Percentiles rank a stretch among this genome's conserved stretches.
Evolutionary conservation across 2,113 vertebrate genomes (phyloP).

Genomic region (Megalops atlanticus): DNA sequence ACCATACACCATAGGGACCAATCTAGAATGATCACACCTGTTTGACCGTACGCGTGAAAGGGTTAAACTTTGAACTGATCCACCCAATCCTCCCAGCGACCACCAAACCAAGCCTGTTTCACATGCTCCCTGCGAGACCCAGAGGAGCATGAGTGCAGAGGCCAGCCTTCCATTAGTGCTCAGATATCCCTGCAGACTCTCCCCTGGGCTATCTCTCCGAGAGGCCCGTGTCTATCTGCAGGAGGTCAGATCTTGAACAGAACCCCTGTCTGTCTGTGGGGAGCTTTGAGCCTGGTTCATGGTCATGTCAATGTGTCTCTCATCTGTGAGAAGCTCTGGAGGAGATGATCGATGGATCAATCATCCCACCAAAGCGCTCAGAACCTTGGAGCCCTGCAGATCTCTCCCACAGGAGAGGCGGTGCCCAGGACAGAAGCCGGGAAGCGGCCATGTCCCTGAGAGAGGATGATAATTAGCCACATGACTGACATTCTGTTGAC

Average conservation of each 20-base stretch:
- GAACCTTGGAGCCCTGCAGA: not conserved
- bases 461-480: not conserved
- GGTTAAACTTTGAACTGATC: no score
- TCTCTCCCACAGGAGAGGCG: constrained; percentile 4
- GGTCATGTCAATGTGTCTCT: constrained; percentile 1
- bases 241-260: not conserved
- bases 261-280: not conserved
- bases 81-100: not conserved
- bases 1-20: no score
- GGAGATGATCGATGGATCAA: not conserved
- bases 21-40: no score
- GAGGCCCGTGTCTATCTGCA: not conserved
- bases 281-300: not conserved
- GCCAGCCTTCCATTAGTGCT: not conserved
- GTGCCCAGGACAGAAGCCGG: not conserved
- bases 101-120: not conserved
- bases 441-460: not conserved
- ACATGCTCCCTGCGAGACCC: not conserved
- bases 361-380: not conserved
- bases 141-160: not conserved
- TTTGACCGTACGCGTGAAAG: no score
- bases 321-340: not conserved
- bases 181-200: not conserved
- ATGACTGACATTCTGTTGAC: not conserved
- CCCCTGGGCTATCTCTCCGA: not conserved